phyloP scores from a whole-genome alignment of 2,888 invertebrate species.

The Holacanthella duospinosa region DNA sequence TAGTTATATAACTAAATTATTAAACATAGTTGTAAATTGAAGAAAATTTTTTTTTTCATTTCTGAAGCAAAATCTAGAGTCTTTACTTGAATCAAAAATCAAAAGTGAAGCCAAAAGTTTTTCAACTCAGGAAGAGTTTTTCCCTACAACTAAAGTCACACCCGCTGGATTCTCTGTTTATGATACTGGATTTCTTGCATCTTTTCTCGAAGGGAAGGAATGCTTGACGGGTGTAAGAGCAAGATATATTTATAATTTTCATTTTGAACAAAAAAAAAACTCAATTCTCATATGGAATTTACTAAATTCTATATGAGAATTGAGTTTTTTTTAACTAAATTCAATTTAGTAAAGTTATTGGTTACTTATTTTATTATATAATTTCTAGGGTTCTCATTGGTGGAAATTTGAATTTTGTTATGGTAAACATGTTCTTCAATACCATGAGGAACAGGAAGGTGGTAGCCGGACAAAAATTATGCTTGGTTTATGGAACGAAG shows the following conservation, averaged over 20 bases:
- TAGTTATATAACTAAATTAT: too few species aligned
- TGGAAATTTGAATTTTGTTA: conserved; percentile 98
- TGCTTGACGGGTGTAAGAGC: conserved; percentile 72
- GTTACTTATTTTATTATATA: background rate
- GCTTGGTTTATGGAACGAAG: conserved; percentile 67
- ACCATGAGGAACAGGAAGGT: conserved; percentile 68
- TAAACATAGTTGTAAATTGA: too few species aligned
- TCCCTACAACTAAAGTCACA: background rate
- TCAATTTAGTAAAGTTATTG: too few species aligned
- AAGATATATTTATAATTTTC: background rate
- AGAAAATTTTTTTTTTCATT: conserved; percentile 6
- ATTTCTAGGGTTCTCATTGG: conserved; percentile 76
- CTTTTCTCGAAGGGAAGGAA: conserved; percentile 70
- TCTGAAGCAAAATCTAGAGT: conserved; percentile 51
- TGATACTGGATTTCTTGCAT: conserved; percentile 62
- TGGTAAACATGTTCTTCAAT: conserved; percentile 77
- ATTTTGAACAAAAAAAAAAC: too few species aligned
- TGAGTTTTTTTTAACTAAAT: conserved; percentile 4
- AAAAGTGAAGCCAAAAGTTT: conserved; percentile 47
- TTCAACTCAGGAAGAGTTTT: conserved; percentile 39
- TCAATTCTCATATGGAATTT: background rate
- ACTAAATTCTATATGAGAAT: too few species aligned
- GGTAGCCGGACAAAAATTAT: conserved; percentile 60
- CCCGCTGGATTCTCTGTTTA: conserved; percentile 34
- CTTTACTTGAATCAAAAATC: conserved; percentile 46